phyloP scores from a whole-genome alignment of 2,888 invertebrate genomes.

The Rhyacophila evoluta region DNA sequence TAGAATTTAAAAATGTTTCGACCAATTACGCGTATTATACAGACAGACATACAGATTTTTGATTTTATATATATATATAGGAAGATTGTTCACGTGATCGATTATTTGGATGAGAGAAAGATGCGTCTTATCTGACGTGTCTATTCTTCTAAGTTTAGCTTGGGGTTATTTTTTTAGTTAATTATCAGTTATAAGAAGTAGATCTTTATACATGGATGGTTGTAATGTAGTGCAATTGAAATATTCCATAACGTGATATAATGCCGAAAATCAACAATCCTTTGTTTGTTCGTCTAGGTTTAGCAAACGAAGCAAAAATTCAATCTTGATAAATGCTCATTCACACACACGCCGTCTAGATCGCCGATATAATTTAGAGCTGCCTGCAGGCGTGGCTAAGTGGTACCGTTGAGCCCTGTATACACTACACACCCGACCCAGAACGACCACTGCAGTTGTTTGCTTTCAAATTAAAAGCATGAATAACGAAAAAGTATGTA shows the following conservation, averaged over 20 bases:
- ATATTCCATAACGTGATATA: not conserved
- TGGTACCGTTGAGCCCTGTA: not conserved
- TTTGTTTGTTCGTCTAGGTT: not conserved
- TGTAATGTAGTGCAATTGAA: not conserved
- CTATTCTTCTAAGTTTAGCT: no score
- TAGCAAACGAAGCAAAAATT: slow-evolving; percentile 6
- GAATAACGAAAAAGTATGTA: slow-evolving; percentile 12
- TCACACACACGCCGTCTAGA: slow-evolving; percentile 17
- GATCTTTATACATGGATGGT: no score
- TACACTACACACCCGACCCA: no score
- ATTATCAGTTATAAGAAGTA: no score
- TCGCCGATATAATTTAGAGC: slow-evolving; percentile 4
- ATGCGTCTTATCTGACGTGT: no score
- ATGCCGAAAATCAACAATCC: not conserved
- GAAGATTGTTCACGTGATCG: no score
- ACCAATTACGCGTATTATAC: no score
- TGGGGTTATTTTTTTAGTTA: no score
- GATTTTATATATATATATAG: no score
- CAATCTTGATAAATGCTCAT: slow-evolving; percentile 23
- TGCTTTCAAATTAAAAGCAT: slow-evolving; percentile 16
- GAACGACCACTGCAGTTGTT: not conserved
- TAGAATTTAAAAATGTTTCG: no score
- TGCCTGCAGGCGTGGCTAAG: slow-evolving; percentile 27
- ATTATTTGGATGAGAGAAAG: no score
- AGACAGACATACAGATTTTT: no score